Evolutionary conservation across 2,888 invertebrate genomes (phyloP), one percentile per base, ranked within the genome.

Genomic region (Agrilus biguttatus): DNA sequence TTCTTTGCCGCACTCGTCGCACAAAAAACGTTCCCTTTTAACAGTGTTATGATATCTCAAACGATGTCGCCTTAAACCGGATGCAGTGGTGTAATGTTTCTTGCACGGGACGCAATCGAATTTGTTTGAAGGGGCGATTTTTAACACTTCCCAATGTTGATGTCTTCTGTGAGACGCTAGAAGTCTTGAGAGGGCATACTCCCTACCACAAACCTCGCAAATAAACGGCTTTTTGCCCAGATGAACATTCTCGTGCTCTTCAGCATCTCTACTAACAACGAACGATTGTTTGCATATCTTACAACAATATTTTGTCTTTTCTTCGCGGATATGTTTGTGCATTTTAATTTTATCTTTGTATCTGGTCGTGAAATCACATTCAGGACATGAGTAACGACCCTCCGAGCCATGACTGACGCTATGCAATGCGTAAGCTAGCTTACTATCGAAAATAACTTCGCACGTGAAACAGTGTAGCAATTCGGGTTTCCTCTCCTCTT

Each of bases 151-250:
- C 33, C 72, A 72, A 44, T 75, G 75, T 2, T 69, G 65, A 0
- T 66, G 60, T 37, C 66, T 68, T 2, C 67, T 60, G 49, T 76
- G 75, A 0, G 70, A 63, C 3, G 69, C 68, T 17, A 75, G 54
- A 48, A 74, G 74, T 56, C 75, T 73, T 1, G 64, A 62, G 45
- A 62, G 64, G 57, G 71, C 72, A 45, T 73, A 73, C 21, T 70
- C 68, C 45, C 72, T 72, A 33, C 71, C 72, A 48, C 74, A 74
- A 34, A 71, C 68, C 50, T 71, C 69, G 47, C 73, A 65, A 41
- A 58, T 57, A 43, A 61, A 63, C 5, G 64, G 64, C 42, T 73
- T 73, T 45, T 74, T 74, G 0, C 74, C 74, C 1, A 70, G 72
- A 48, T 75, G 75, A 47, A 58, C 61, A 44, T 62, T 57, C 48